A percentile compares a stretch with the other conserved stretches of the same genome.
Conservation (phyloP, 2,888 invertebrate species). For the Hecatera dysodea region DNA sequence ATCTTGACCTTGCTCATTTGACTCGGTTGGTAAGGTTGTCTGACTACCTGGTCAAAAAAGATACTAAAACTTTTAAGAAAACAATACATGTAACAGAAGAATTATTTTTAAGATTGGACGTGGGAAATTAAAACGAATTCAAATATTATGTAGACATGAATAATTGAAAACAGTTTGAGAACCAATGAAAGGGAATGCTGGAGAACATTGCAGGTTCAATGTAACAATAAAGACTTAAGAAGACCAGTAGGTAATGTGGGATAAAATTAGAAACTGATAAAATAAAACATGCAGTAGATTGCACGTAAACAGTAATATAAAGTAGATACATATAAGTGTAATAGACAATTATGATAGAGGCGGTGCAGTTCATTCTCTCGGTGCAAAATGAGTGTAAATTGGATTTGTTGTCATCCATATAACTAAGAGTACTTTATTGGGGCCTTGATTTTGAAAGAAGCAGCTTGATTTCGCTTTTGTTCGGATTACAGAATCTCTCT, state of each 20-base stretch:
- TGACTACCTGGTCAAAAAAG: conserved; percentile 13
- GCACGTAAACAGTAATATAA: conserved; percentile 10
- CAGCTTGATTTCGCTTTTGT: too few species aligned
- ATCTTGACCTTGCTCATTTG: conserved; percentile 24
- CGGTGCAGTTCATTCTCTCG: not conserved
- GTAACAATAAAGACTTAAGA: not conserved
- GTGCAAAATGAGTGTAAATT: not conserved
- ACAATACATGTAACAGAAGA: not conserved
- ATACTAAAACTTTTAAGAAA: not conserved
- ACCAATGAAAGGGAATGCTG: not conserved
- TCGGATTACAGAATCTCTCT: too few species aligned
- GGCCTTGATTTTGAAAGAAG: not conserved
- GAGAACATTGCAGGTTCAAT: not conserved
- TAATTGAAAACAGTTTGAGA: not conserved
- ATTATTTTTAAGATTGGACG: not conserved
- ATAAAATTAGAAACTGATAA: not conserved
- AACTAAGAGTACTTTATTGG: not conserved
- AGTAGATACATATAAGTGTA: not conserved
- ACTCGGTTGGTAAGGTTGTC: conserved; percentile 29
- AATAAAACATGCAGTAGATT: not conserved
- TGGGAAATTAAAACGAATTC: conserved; percentile 4
- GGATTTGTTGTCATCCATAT: not conserved
- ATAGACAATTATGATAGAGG: conserved; percentile 1
- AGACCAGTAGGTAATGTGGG: not conserved
- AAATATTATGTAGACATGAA: not conserved